These are phyloP conservation scores for Drosophila anomalata DNA, from an alignment of 2,888 invertebrate species.

Conservation along the genomic window DNA sequence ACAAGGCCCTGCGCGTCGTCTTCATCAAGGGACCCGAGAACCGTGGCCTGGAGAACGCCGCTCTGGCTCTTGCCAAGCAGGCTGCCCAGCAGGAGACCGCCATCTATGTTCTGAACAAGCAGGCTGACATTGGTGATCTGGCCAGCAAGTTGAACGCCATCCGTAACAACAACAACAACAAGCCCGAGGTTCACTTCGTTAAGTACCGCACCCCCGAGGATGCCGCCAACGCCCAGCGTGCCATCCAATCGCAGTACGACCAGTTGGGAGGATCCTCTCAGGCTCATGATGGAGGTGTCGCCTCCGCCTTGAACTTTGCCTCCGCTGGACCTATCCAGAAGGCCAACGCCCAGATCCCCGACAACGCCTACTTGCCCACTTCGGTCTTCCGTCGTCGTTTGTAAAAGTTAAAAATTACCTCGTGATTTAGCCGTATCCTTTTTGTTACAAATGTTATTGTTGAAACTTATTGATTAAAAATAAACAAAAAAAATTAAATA, in stretches of 20 bases:
- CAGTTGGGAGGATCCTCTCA: conserved; percentile 60
- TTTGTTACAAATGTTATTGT: conserved; percentile 62
- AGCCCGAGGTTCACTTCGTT: conserved; percentile 78
- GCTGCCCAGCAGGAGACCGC: conserved; percentile 74
- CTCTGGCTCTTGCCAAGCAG: conserved; percentile 72
- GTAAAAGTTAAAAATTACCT: conserved; percentile 38
- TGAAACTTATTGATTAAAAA: conserved; percentile 25
- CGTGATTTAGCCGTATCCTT: conserved; percentile 17
- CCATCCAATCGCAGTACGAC: conserved; percentile 74
- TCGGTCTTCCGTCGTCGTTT: conserved; percentile 74
- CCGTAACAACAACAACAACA: conserved; percentile 67
- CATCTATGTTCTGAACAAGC: conserved; percentile 77
- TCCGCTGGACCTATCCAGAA: conserved; percentile 63
- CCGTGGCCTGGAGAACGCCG: conserved; percentile 72
- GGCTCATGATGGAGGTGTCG: conserved; percentile 68
- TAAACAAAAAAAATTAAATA: conserved; percentile 1
- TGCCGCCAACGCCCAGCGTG: conserved; percentile 72
- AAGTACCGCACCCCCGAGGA: conserved; percentile 77
- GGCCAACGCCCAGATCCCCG: conserved; percentile 55
- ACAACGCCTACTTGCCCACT: conserved; percentile 71
- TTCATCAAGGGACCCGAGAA: conserved; percentile 80
- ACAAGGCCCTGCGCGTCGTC: conserved; percentile 73
- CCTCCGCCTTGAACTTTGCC: conserved; percentile 73
- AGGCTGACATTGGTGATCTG: conserved; percentile 69
- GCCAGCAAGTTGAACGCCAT: conserved; percentile 69